phyloP scores from a whole-genome alignment of 2,797 vertebrate species.

The Sebastes umbrosus region DNA sequence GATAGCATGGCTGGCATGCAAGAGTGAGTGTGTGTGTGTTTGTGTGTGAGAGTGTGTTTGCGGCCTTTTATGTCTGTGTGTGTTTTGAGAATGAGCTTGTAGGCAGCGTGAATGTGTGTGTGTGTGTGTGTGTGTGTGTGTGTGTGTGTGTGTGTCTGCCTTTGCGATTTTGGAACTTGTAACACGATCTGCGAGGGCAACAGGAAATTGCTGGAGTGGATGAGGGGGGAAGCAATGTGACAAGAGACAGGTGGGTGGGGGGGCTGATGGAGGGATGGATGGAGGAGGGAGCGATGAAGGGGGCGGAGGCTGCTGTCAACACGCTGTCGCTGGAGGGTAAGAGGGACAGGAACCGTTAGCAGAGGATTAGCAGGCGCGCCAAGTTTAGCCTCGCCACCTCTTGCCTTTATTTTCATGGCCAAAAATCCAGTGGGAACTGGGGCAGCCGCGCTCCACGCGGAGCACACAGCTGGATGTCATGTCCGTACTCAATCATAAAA shows the following conservation, averaged over 20 bases:
- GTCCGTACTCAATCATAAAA: conserved; percentile 4
- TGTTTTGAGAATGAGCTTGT: too few relatives aligned
- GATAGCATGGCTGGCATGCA: conserved; percentile 46
- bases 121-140: conserved; percentile 19
- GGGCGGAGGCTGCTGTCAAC: conserved; percentile 83
- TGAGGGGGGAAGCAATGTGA: conserved; percentile 62
- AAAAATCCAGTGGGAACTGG: conserved; percentile 44
- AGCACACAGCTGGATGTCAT: conserved; percentile 11
- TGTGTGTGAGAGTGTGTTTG: not conserved
- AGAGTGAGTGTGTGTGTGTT: conserved; percentile 5
- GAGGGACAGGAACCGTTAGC: conserved; percentile 88
- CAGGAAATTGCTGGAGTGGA: conserved; percentile 90
- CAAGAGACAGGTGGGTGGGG: conserved; percentile 66
- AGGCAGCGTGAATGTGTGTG: not conserved
- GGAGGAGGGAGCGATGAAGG: conserved; percentile 46
- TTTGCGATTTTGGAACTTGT: conserved; percentile 78
- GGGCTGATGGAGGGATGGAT: conserved; percentile 7
- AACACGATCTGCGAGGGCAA: conserved; percentile 89
- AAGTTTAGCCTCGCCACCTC: conserved; percentile 84
- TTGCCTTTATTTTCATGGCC: conserved; percentile 50
- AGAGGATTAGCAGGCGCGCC: conserved; percentile 85
- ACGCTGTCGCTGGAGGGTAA: conserved; percentile 79
- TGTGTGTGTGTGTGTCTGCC: not conserved
- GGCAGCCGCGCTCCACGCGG: not conserved
- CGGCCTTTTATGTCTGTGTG: too few relatives aligned